These are phyloP conservation scores for Trachythela sp. DNA, from an alignment of 64 coral and sea anemone genomes.

Conservation along the genomic window DNA sequence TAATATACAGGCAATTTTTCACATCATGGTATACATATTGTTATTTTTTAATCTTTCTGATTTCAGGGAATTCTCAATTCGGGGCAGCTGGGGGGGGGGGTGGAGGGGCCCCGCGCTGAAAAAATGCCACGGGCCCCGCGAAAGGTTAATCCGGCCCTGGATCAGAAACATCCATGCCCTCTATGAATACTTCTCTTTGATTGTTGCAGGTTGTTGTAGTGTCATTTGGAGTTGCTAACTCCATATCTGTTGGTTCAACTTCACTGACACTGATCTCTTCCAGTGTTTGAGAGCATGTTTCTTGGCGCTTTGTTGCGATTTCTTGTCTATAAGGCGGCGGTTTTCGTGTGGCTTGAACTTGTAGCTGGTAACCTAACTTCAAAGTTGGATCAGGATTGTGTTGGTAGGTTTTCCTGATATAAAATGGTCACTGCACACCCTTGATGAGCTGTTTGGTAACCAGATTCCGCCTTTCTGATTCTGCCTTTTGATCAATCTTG, in stretches of 20 bases:
- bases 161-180: not conserved
- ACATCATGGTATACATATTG: no score
- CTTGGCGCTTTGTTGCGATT: not conserved
- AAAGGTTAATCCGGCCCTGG: not conserved
- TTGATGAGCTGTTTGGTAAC: not conserved
- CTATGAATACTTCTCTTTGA: not conserved
- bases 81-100: no score
- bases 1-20: no score
- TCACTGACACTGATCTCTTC: not conserved
- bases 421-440: constrained; percentile 9
- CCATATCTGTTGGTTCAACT: not conserved
- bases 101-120: no score
- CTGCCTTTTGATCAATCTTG: not conserved
- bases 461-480: not conserved
- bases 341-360: not conserved
- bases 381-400: not conserved
- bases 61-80: no score
- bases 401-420: not conserved
- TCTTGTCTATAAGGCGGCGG: not conserved
- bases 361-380: not conserved
- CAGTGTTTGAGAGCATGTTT: not conserved
- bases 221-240: not conserved
- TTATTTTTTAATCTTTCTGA: no score
- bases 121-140: no score
- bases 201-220: not conserved